Evolutionary conservation across 2,797 vertebrate species (phyloP), one percentile per base, ranked within the genome.

Genomic region (Arvicola amphibius): DNA sequence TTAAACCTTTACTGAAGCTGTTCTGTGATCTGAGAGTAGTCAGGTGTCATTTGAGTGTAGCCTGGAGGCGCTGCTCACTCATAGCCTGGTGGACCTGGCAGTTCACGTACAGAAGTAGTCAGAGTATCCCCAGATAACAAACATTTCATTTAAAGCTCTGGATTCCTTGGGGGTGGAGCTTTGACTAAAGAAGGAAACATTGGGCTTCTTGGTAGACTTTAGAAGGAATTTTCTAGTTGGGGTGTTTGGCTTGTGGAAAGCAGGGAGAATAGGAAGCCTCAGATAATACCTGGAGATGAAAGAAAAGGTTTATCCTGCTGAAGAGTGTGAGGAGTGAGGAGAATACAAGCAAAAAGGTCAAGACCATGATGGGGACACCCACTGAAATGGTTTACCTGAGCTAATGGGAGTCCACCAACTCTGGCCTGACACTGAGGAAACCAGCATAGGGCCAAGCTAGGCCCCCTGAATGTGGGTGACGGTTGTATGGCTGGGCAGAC

Each of bases 151-250:
- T 76, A 80, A 74, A 86, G 65, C 23, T n/a, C 14, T 34, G n/a
- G 29, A 83, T 87, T 95, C 65, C 40, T 84, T n/a, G 84, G 46
- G 46, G 46, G 16, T 27, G 6, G 80, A 40, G 46, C 6, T 0
- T 23, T 77, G 90, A 84, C 16, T 13, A 29, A 51, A 74, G 37
- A 81, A 87, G 19, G 48, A n/a, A 69, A 69, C 69, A 53, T 43
- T 1, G 71, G 76, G 23, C 53, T 89, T 84, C 91, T 34, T 81
- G 53, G 71, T 14, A 61, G 40, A 76, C 51, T 85, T 53, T 27
- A 73, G 63, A 61, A 92, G 74, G 51, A 40, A 46, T 76, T 59
- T 88, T 97, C 69, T 93, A 90, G 13, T 87, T 87, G 78, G n/a
- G 16, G 92, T 23, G 56, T 59, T 21, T 53, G 71, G 27, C 34